Conservation (phyloP, 2,888 invertebrate genomes). For the Aphodius sticticus region DNA sequence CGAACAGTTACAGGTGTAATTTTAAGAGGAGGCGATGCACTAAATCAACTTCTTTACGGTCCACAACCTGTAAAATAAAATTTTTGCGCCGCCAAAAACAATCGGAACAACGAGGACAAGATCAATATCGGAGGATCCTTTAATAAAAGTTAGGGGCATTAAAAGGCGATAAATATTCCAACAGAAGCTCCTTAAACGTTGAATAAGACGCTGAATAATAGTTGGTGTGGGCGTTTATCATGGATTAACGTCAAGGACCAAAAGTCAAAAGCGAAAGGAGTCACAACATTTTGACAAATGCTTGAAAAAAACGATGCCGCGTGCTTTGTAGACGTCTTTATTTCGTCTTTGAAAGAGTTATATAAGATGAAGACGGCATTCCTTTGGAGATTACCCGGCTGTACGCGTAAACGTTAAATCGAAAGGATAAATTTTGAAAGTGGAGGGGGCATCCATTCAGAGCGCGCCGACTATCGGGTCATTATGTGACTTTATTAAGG, state of each 20-base stretch:
- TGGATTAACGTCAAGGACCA: not conserved
- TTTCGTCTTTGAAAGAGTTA: conserved; percentile 25
- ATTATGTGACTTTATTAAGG: conserved; percentile 38
- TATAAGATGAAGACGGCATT: conserved; percentile 20
- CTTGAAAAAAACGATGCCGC: conserved; percentile 35
- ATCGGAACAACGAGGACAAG: not conserved
- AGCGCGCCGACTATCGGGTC: conserved; percentile 32
- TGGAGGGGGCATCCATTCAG: conserved; percentile 30
- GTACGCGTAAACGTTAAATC: not conserved
- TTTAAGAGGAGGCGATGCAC: not conserved
- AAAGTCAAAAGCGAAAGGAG: conserved; percentile 21
- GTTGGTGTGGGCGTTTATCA: not conserved
- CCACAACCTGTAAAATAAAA: not conserved
- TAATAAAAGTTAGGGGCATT: not conserved
- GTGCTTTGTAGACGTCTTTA: conserved; percentile 37
- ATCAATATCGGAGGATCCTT: not conserved
- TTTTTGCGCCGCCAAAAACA: not conserved
- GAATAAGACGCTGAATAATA: conserved; percentile 15
- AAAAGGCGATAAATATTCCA: not conserved
- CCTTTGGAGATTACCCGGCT: conserved; percentile 15
- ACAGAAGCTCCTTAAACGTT: not conserved
- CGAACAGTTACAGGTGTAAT: too few species aligned
- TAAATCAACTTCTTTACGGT: not conserved
- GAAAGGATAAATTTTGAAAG: conserved; percentile 11
- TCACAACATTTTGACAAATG: conserved; percentile 44